Evolutionary conservation across 2,797 vertebrate species (phyloP), one percentile per base, ranked within the genome.

Genomic region (Gymnothorax reevesii): DNA sequence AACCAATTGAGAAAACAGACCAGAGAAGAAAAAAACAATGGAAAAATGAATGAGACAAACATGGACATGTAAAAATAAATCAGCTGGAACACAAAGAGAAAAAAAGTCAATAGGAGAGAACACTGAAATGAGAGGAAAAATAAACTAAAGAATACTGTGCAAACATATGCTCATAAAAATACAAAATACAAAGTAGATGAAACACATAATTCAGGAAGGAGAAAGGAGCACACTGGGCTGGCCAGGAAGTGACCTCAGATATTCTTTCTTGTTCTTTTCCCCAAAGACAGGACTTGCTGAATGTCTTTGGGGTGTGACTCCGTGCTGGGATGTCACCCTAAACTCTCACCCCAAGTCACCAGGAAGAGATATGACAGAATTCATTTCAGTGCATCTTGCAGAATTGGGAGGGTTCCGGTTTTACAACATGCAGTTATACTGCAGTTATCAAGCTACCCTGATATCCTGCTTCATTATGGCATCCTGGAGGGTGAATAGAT

Each of bases 31-130:
- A 27, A 71, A 27, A 71, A 71, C 25, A 17, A 75, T 7, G 17
- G 73, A 75, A 75, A 75, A 75, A 73, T 42, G 25, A 27, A 12
- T 5, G 42, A n/a, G 20, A 7, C 13, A 3, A 9, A n/a, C n/a
- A 73, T 27, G 22, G 25, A 57, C n/a, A 64, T 25, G n/a, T 77
- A 69, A 80, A 90, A 89, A 85, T 2, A 57, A 54, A 22, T 89
- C 91, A 91, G 92, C 88, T 93, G 77, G 91, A 57, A 90, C 27
- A 90, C 89, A 88, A 42, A 42, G 33, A 42, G 33, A 42, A 42
- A 42, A 42, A 42, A 42, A 42, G 1, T 42, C 33, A 42, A 42
- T 42, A 42, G 2, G 33, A 42, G 33, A 42, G 33, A 42, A 42
- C 33, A 42, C 33, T 42, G 33, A 42, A 42, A 42, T 1, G 1